Evolutionary conservation across 1,140 invertebrate genomes (phyloP).

Genomic region (Scaptodrosophila lebanonensis): DNA sequence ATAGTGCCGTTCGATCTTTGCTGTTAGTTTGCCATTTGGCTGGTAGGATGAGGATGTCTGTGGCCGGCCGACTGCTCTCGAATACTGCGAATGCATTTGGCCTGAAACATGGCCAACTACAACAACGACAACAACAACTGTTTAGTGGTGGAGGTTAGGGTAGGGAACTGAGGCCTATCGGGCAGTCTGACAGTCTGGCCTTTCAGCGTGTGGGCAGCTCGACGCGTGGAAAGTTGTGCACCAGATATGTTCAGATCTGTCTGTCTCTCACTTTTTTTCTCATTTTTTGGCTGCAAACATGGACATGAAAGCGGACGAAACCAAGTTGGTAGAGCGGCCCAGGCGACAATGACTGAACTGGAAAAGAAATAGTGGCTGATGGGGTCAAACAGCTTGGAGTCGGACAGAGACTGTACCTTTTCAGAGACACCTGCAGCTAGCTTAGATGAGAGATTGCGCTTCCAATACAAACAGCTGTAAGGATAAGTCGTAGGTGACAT

Average conservation of each 20-base stretch:
- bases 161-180: not conserved
- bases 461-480: no score
- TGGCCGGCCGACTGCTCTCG: no score
- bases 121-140: conserved; percentile 41
- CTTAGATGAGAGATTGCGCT: no score
- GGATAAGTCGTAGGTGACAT: no score
- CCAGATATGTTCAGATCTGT: conserved; percentile 37
- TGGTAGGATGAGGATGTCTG: no score
- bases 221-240: conserved; percentile 34
- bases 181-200: not conserved
- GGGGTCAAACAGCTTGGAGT: conserved; percentile 40
- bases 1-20: conserved; percentile 6
- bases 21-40: conserved; percentile 27
- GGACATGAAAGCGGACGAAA: conserved; percentile 2
- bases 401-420: conserved; percentile 37
- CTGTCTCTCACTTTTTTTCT: conserved; percentile 30
- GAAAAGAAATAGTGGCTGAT: not conserved
- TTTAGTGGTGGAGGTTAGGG: not conserved
- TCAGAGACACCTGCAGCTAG: conserved; percentile 30
- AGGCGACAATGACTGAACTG: conserved; percentile 6
- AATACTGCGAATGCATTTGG: no score
- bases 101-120: no score
- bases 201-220: conserved; percentile 40
- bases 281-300: conserved; percentile 13
- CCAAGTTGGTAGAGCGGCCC: no score